A percentile compares a stretch with the other conserved stretches of the same genome.
phyloP scores from a whole-genome alignment of 2,888 invertebrate genomes.

The Caprella mutica region DNA sequence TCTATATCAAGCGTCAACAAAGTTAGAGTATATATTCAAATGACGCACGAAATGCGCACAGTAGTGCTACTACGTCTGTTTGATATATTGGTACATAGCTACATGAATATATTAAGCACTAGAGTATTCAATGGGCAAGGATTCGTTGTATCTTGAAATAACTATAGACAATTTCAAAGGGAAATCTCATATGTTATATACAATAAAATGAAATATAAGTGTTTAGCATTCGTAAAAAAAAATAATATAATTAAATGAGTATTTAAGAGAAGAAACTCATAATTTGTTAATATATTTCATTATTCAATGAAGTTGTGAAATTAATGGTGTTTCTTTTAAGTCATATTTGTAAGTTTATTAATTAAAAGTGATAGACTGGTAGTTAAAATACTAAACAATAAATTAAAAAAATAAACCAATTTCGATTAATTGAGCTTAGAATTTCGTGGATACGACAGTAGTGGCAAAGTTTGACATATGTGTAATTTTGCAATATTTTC shows the following conservation, averaged over 20 bases:
- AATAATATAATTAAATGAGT: not conserved
- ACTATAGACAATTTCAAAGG: not conserved
- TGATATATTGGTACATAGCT: slow-evolving; percentile 6
- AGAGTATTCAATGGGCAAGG: not conserved
- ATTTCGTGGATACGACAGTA: no score
- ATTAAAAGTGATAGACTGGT: not conserved
- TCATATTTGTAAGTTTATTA: no score
- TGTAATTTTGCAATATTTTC: no score
- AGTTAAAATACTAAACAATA: not conserved
- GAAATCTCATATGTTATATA: not conserved
- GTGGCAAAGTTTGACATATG: no score
- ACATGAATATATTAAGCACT: slow-evolving; percentile 11
- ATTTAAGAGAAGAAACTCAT: not conserved
- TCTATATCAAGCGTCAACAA: no score
- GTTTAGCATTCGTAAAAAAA: not conserved
- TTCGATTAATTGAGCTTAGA: no score
- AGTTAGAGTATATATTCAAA: no score
- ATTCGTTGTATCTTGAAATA: not conserved
- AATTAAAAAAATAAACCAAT: not conserved
- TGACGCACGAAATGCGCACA: no score
- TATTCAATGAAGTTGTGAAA: no score
- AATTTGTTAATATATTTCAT: no score
- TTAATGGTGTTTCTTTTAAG: no score
- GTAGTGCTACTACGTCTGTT: no score
- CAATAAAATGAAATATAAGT: not conserved